Conservation (phyloP, 2,888 invertebrate species). For the Notodonta ziczac region DNA sequence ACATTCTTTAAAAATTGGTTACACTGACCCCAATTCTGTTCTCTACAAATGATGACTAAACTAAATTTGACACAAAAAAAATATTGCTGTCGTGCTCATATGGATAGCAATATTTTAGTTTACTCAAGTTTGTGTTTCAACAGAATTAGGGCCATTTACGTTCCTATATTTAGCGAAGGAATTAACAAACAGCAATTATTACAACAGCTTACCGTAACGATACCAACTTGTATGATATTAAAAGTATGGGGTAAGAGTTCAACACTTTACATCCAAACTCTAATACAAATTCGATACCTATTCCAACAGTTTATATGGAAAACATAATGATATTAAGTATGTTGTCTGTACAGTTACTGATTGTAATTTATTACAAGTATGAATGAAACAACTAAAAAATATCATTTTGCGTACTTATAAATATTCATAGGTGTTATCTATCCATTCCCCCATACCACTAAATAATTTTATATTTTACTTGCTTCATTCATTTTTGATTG, state of each 20-base stretch:
- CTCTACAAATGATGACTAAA: constrained; percentile 9
- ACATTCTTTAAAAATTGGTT: constrained; percentile 42
- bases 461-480: background rate
- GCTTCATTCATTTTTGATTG: background rate
- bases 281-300: background rate
- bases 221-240: constrained; percentile 48
- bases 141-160: constrained; percentile 32
- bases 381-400: background rate
- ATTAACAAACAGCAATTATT: constrained; percentile 42
- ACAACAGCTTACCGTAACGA: constrained; percentile 63
- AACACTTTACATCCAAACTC: background rate
- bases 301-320: no score
- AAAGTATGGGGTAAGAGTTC: background rate
- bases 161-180: constrained; percentile 56
- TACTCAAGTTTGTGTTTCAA: no score
- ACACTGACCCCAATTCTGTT: background rate
- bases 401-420: background rate
- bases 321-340: no score
- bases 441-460: background rate
- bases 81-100: no score
- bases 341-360: no score
- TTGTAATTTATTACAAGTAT: no score
- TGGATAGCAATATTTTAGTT: no score
- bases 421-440: no score
- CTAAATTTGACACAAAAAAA: no score